These are phyloP conservation scores for Geophilus truncorum DNA, from an alignment of 2,888 invertebrate genomes.

Conservation along the genomic window DNA sequence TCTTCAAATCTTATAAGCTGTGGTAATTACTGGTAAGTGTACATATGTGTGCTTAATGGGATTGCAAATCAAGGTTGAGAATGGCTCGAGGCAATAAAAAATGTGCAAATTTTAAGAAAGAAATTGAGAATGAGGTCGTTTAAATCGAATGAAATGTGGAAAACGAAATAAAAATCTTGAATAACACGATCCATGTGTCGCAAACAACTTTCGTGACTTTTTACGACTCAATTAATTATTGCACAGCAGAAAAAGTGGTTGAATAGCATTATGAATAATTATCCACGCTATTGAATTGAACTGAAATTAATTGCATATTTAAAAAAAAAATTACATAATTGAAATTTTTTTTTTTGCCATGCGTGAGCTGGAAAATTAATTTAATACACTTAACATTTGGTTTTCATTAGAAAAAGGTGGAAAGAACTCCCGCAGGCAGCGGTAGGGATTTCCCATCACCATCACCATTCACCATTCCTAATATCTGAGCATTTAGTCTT, in stretches of 20 bases:
- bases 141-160: background rate
- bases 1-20: background rate
- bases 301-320: background rate
- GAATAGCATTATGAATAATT: background rate
- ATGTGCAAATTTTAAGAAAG: background rate
- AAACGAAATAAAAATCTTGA: background rate
- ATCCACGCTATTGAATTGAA: no score
- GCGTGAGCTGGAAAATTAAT: no score
- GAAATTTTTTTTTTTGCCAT: background rate
- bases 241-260: background rate
- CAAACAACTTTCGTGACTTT: no score
- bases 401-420: conserved; percentile 7
- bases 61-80: conserved; percentile 8
- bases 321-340: background rate
- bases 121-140: background rate
- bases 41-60: background rate
- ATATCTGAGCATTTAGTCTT: background rate
- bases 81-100: background rate
- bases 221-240: no score
- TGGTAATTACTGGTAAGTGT: background rate
- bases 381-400: background rate
- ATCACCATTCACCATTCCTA: no score
- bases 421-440: background rate
- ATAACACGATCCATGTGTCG: background rate
- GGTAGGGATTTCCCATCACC: background rate